Base-by-base conservation (phyloP, 2,113 vertebrate species). In the Merops nubicus region DNA sequence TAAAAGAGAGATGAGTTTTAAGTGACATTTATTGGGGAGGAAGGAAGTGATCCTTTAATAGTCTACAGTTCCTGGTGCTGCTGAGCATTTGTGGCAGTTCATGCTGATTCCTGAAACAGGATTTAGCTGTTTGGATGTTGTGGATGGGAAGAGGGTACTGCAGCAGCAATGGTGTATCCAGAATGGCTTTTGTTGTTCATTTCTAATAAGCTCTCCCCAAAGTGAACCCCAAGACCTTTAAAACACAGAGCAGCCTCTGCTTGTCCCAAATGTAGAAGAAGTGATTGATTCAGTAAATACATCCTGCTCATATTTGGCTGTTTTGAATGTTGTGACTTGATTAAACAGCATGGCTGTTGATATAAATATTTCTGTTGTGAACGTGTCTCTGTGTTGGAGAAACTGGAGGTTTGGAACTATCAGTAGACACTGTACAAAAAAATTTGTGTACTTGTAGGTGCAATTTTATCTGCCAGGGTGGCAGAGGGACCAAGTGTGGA, bases 371-470 rank as follows among this genome's bases (percentile, higher is more conserved):
- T 64, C 18, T 34, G 29, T 21, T 68, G 91, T 56, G 64, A 87
- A 20, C 0, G 0, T 75, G 15, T 64, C 23, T 85, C 40, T 12
- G 1, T 19, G 21, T 15, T n/a, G 82, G 53, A 47, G 53, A 51
- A 68, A 64, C 0, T 7, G n/a, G 77, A 85, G 34, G 0, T 50
- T 75, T 76, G 57, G 69, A 63, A 15, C 51, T 43, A 3, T 18
- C 10, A 17, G 25, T 38, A 15, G 36, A 28, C 8, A 7, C 33
- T 13, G 22, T 54, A 51, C 20, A 31, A 26, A 86, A 65, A 33
- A 36, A 38, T 12, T 14, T 4, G 8, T 3, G 0, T 33, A 17
- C 17, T 68, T 80, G 62, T 81, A 50, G 38, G 36, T 67, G 70
- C 15, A 26, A 20, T 43, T 90, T 50, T 43, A 69, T 50, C 75